These are phyloP conservation scores for Ips nitidus DNA, from an alignment of 1,140 invertebrate genomes.

Conservation along the genomic window DNA sequence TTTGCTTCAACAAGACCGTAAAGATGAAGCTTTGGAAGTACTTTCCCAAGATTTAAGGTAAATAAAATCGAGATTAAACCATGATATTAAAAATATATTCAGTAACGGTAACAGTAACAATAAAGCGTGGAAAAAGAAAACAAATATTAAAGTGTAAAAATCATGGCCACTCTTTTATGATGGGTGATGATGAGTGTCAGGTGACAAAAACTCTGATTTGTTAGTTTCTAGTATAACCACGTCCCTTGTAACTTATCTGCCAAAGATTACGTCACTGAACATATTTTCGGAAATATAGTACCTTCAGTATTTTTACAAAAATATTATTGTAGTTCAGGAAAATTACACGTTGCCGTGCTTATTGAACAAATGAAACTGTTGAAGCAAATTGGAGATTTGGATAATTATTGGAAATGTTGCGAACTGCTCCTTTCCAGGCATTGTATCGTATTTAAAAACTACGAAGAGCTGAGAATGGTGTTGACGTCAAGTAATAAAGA, in stretches of 20 bases:
- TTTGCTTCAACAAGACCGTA: constrained; percentile 71
- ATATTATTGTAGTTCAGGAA: constrained; percentile 52
- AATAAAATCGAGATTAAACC: constrained; percentile 42
- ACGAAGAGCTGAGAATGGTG: constrained; percentile 62
- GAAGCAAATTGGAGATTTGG: constrained; percentile 63
- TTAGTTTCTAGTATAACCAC: no score
- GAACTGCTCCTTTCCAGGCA: constrained; percentile 75
- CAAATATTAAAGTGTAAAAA: not conserved
- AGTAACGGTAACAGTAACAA: not conserved
- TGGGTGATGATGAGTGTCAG: no score
- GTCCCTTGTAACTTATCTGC: no score
- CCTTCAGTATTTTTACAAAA: no score
- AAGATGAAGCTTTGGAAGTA: constrained; percentile 75
- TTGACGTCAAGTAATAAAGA: constrained; percentile 43
- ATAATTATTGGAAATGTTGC: constrained; percentile 76
- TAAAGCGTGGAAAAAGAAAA: not conserved
- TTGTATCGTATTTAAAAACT: constrained; percentile 67
- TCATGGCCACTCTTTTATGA: no score
- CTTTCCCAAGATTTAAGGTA: constrained; percentile 66
- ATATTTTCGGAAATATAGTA: no score
- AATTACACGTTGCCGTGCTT: constrained; percentile 71
- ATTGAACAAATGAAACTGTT: constrained; percentile 78
- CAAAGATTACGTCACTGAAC: no score
- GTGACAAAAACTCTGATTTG: no score
- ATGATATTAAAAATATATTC: constrained; percentile 20